Conservation (phyloP, 2,888 invertebrate genomes). For the Nemoura dubitans region DNA sequence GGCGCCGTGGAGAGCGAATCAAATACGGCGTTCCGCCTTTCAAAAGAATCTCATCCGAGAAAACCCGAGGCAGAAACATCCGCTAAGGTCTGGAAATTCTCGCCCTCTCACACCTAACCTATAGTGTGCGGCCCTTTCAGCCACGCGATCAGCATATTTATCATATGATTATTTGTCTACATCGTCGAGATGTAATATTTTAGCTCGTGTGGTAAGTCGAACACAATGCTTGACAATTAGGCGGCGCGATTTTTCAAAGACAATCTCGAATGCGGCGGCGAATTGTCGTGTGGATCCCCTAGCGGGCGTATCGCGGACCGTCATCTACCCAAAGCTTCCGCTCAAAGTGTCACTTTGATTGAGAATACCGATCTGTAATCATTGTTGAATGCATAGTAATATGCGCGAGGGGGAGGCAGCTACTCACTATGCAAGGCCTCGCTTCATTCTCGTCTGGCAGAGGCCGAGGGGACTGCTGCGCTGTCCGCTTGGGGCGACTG, state of each 20-base stretch:
- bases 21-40: not conserved
- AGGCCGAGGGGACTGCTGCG: not conserved
- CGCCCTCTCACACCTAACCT: not conserved
- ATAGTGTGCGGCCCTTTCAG: not conserved
- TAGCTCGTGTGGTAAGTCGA: not conserved
- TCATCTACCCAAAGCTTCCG: constrained; percentile 24
- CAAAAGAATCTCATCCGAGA: not conserved
- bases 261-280: not conserved
- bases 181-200: not conserved
- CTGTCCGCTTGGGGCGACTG: not conserved
- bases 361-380: constrained; percentile 26
- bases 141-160: not conserved
- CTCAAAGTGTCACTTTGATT: constrained; percentile 37
- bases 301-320: not conserved
- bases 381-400: constrained; percentile 39
- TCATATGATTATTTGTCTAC: not conserved
- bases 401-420: not conserved
- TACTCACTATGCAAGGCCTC: constrained; percentile 23
- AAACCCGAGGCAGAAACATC: not conserved
- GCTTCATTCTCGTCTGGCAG: not conserved
- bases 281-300: not conserved
- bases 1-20: not conserved
- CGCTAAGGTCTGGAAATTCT: not conserved
- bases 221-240: constrained; percentile 27
- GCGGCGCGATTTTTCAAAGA: constrained; percentile 18